These are phyloP conservation scores for Potamilus streckersoni DNA, from an alignment of 1,140 invertebrate genomes.

Conservation along the genomic window DNA sequence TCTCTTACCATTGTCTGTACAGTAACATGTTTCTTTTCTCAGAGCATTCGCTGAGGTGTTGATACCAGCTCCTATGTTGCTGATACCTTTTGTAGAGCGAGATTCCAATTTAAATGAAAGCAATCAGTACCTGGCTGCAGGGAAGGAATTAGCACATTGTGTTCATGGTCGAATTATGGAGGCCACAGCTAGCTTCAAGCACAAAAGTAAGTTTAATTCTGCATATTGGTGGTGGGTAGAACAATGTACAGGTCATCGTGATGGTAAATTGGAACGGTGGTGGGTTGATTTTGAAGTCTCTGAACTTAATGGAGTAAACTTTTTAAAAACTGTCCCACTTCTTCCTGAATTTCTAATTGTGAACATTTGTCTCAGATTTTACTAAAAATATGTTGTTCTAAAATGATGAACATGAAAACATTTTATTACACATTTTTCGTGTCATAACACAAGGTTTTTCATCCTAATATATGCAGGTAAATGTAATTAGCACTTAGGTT, in stretches of 20 bases:
- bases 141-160: slow-evolving; percentile 90
- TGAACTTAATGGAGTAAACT: no score
- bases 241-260: background rate
- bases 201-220: slow-evolving; percentile 78
- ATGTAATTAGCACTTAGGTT: no score
- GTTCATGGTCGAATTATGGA: slow-evolving; percentile 94
- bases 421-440: no score
- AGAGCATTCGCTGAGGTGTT: slow-evolving; percentile 96
- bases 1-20: background rate
- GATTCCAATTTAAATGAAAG: slow-evolving; percentile 84
- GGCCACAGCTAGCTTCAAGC: slow-evolving; percentile 82
- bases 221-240: background rate
- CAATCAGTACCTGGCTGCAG: slow-evolving; percentile 90
- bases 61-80: slow-evolving; percentile 86
- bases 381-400: no score
- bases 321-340: no score
- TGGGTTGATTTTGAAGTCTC: no score
- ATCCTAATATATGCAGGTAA: no score
- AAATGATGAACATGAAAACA: no score
- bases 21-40: slow-evolving; percentile 50
- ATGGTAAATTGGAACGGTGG: background rate
- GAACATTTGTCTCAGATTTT: no score
- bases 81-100: slow-evolving; percentile 89
- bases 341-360: no score
- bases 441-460: no score